Evolutionary conservation across 2,797 vertebrate species (phyloP), one percentile per base, ranked within the genome.

Genomic region (Cirrhinus mrigala): DNA sequence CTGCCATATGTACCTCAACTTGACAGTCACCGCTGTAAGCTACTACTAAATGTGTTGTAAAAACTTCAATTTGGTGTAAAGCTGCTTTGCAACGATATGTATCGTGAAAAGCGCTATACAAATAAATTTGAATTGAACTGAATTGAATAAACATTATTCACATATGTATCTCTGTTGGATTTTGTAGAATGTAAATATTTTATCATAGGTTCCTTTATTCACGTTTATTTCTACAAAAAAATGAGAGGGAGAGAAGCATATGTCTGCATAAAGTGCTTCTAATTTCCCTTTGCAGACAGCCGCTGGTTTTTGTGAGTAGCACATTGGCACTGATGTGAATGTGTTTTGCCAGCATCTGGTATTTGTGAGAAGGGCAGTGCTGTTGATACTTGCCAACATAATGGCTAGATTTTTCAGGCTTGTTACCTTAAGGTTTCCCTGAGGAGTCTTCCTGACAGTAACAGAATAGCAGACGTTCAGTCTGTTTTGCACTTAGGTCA

Each of bases 401-500:
- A 82, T 44, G 87, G 85, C 86, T 87, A 64, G 84, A 91, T 92
- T 94, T 88, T 90, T 90, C 85, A 89, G 83, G 89, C 90, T 90
- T 83, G 76, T 88, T 90, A 89, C 90, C 89, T 86, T 89, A 88
- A 91, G 88, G 84, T 82, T 84, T 93, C 93, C 90, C 92, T 2
- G n/a, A 93, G 85, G 92, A 93, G 80, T 76, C 79, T 85, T 89
- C 86, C 88, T 85, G 87, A 92, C 87, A 92, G 91, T 90, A 94
- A 87, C 94, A 94, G 93, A 94, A 88, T 75, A 62, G 79, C 69
- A 56, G 92, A 90, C 86, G 60, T 81, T 79, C 84, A 84, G 85
- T 84, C 85, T 84, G 90, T 88, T 88, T 90, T 87, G 87, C 60
- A 54, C 88, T 88, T 91, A 90, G 90, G 88, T 91, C 91, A 91